Evolutionary conservation across 2,888 invertebrate genomes (phyloP), one percentile per base, ranked within the genome.

Genomic region (Odontocerum albicorne): DNA sequence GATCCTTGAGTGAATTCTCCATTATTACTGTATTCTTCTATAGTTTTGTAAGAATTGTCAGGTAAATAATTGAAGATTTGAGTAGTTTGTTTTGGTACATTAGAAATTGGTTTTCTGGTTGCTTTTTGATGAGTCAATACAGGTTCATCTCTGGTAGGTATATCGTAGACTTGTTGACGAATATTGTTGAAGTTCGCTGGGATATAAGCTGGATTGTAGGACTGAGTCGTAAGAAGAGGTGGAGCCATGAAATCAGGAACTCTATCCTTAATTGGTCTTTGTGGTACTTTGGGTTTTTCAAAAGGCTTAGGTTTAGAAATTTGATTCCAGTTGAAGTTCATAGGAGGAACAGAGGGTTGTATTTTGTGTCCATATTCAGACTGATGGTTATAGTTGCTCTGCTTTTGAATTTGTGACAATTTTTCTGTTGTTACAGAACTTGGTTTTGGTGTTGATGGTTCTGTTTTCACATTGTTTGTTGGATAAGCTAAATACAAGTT

Each of bases 1-100:
- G 77, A 77, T 64, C 75, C 78, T 40, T 71, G 71, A 63, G 76
- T 75, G 1, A 76, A 66, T 69, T 76, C 75, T 50, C 74, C 74
- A 43, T 75, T 74, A n/a, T 62, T 76, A 36, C 75, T 76, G 60
- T 73, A 76, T 54, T 77, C 75, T 62, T 77, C 75, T 12, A 49
- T 49, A n/a, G 55, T 57, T 35, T 47, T 47, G 16, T 52, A 46
- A 2, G 75, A 70, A 55, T 70, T 74, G 67, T 75, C 75, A 65
- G 73, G 75, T 1, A 74, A 68, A 12, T 72, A 70, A 1, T 63
- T 38, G 58, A 65, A 66, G 46, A 68, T 67, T 22, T 66, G 64
- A 13, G 63, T 66, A 45, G 60, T 66, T 4, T 59, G 52, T 22
- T 56, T 49, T 51, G 65, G 71, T 39, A 27, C 32, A 72, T 73